These are phyloP conservation scores for Nestor notabilis DNA, from an alignment of 2,113 vertebrate genomes.

Conservation along the genomic window DNA sequence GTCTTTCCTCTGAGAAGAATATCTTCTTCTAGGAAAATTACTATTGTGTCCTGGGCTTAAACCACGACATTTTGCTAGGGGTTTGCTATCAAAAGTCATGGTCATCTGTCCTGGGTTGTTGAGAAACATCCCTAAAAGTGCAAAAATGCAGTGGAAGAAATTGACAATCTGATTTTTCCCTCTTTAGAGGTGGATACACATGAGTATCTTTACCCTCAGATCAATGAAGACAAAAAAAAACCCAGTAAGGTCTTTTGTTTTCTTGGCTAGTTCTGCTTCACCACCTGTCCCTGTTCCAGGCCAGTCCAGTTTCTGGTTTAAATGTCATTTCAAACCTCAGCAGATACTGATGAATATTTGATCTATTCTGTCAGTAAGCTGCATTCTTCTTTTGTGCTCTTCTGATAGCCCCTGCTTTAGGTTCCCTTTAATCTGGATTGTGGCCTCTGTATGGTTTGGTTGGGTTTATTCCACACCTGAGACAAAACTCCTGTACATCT, in stretches of 20 bases:
- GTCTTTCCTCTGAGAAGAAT: background rate
- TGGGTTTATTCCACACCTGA: background rate
- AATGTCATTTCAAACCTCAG: background rate
- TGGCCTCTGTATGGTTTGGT: background rate
- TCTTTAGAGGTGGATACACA: background rate
- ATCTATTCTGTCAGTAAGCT: background rate
- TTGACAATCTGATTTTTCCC: background rate
- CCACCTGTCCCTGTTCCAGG: background rate
- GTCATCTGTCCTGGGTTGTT: too few relatives aligned
- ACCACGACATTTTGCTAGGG: too few relatives aligned
- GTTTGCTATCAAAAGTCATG: background rate
- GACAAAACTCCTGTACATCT: background rate
- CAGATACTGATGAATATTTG: background rate
- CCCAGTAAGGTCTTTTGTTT: background rate
- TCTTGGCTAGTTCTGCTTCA: background rate
- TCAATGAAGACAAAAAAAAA: background rate
- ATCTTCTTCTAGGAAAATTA: background rate
- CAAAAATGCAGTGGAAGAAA: background rate
- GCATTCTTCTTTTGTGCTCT: background rate
- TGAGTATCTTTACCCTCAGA: background rate
- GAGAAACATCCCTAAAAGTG: background rate
- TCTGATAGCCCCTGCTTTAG: background rate
- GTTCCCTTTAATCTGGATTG: background rate
- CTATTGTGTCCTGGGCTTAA: too few relatives aligned
- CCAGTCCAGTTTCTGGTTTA: background rate